These are phyloP conservation scores for Hepsetus odoe DNA, from an alignment of 2,113 vertebrate species.

Conservation along the genomic window DNA sequence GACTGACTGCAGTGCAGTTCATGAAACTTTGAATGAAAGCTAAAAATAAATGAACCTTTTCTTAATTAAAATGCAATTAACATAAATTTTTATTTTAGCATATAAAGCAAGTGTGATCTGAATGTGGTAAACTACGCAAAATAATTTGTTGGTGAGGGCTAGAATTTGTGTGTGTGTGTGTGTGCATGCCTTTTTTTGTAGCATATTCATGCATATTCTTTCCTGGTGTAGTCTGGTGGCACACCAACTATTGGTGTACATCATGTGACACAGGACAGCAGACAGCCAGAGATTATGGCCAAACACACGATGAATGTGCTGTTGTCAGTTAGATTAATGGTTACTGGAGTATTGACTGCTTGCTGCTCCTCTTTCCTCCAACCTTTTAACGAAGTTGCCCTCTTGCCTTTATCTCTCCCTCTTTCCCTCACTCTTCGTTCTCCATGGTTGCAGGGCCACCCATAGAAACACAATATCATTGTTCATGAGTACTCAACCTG, in stretches of 20 bases:
- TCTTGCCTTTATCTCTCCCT: neutral
- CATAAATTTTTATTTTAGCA: no score
- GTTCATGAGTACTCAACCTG: neutral
- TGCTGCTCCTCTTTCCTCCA: slow-evolving; percentile 8
- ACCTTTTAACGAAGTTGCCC: neutral
- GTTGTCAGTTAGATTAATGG: slow-evolving; percentile 72
- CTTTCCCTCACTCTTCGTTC: neutral
- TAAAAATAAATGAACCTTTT: no score
- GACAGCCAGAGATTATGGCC: slow-evolving; percentile 30
- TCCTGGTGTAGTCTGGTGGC: neutral
- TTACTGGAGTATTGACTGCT: slow-evolving; percentile 60
- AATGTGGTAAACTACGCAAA: no score
- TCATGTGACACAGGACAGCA: neutral
- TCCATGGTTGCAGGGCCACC: neutral
- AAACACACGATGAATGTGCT: slow-evolving; percentile 47
- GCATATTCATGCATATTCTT: neutral
- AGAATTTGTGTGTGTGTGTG: slow-evolving; percentile 9
- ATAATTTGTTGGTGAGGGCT: neutral
- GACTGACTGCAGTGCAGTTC: no score
- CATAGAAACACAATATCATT: neutral
- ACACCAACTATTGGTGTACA: neutral
- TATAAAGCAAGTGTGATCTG: no score
- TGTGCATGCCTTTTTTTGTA: neutral
- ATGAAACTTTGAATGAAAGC: no score
- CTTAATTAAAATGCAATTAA: no score